These are phyloP conservation scores for Nesogale talazaci DNA, from an alignment of 2,113 vertebrate genomes.

Conservation along the genomic window DNA sequence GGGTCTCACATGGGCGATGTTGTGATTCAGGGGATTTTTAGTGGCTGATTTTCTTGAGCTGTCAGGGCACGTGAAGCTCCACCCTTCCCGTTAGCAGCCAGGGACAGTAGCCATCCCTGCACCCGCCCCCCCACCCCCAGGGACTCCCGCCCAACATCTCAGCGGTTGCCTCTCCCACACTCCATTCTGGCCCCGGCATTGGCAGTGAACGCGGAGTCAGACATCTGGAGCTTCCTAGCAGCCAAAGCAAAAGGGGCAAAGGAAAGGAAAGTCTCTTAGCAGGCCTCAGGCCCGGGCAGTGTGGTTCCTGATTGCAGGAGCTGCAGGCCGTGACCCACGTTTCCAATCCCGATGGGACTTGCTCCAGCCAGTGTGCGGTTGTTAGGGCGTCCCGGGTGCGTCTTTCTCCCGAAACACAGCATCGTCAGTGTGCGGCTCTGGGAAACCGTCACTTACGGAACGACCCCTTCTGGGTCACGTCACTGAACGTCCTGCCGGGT, in stretches of 20 bases:
- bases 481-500: no score
- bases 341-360: neutral
- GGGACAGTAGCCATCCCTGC: neutral
- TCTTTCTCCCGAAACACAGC: neutral
- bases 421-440: fast-evolving
- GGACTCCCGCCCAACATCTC: neutral
- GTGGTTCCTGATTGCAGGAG: neutral
- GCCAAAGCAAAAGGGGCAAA: no score
- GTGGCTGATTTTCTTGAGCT: neutral
- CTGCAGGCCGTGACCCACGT: neutral
- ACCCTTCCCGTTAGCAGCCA: neutral
- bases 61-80: neutral
- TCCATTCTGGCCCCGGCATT: neutral
- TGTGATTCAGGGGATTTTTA: neutral
- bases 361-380: neutral
- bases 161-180: neutral
- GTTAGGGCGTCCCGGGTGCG: neutral
- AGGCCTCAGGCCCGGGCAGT: neutral
- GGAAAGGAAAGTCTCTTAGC: no score
- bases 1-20: neutral
- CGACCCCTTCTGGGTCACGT: neutral
- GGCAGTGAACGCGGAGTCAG: neutral
- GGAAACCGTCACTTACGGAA: neutral
- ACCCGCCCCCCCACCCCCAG: no score
- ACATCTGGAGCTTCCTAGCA: neutral